Percentiles rank a stretch among this genome's conserved stretches.
Conservation (phyloP, 2,797 vertebrate species). For the Enteromius radiatus region DNA sequence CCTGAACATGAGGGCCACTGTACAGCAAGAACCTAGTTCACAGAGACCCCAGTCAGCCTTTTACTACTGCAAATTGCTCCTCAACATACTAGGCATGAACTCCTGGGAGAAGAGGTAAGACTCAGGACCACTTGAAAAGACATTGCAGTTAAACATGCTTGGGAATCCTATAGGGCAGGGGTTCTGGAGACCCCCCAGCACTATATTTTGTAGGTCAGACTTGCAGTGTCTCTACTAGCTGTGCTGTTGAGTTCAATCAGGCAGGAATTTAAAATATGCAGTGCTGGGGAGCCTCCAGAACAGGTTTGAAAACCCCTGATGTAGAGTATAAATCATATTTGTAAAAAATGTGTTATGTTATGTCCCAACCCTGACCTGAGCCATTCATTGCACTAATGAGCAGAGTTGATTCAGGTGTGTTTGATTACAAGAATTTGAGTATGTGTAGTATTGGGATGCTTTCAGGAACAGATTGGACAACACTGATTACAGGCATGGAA, state of each 20-base stretch:
- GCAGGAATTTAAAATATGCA: neutral
- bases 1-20: slow-evolving; percentile 90
- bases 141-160: neutral
- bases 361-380: neutral
- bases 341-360: neutral
- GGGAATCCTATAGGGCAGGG: neutral
- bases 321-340: neutral
- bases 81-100: slow-evolving; percentile 98
- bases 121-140: neutral
- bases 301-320: neutral
- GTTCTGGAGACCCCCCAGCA: neutral
- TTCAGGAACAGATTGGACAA: neutral
- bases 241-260: neutral
- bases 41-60: slow-evolving; percentile 93
- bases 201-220: neutral
- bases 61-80: slow-evolving; percentile 96
- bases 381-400: neutral
- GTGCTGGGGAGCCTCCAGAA: neutral
- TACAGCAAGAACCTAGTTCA: slow-evolving; percentile 87
- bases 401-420: neutral
- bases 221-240: neutral
- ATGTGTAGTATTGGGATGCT: neutral
- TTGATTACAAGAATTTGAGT: neutral
- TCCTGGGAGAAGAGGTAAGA: slow-evolving; percentile 98
- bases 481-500: neutral